Evolutionary conservation across 2,888 invertebrate genomes (phyloP), one percentile per base, ranked within the genome.

Genomic region (Odontocolon sp.): DNA sequence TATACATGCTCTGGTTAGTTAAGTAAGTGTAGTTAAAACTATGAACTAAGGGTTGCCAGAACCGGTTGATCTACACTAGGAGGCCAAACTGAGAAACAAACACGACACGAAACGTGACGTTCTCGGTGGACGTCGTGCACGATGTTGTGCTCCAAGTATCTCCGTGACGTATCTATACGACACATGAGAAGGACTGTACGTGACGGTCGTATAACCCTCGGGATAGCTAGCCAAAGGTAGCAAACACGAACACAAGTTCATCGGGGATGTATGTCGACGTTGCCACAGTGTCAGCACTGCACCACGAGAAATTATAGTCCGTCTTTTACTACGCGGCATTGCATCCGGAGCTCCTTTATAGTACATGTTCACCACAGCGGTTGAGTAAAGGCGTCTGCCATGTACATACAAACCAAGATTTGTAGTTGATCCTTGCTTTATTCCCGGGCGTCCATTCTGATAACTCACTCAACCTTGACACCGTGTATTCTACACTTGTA

Each of bases 331-430:
- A 18, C 47, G 38, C 18, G 23, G 28, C 18, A 61, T 70, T 52
- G 69, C 69, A 59, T 28, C 45, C 26, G 47, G 50, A 52, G 21
- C 31, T 26, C 16, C 18, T 52, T 23, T 47, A 42, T n/a, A 14
- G 14, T 28, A 47, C 28, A 66, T 38, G 56, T 57, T 64, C 56
- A 72, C 21, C 56, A n/a, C n/a, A n/a, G 36, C 38, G 33, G 63
- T 71, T 56, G 38, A 31, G 57, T 47, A 50, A 72, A 66, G 50
- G 40, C 31, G 40, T 31, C 26, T 28, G 2, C 52, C 9, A 9
- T 23, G 70, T 50, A 72, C n/a, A n/a, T n/a, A n/a, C 72, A 59
- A 72, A 72, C 50, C 36, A 52, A 66, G 66, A 72, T 66, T 72
- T 72, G 72, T 72, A 50, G 40, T 16, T 23, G 26, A 66, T 66